These are phyloP conservation scores for Synaphobranchus kaupii DNA, from an alignment of 2,797 vertebrate species.

Conservation along the genomic window DNA sequence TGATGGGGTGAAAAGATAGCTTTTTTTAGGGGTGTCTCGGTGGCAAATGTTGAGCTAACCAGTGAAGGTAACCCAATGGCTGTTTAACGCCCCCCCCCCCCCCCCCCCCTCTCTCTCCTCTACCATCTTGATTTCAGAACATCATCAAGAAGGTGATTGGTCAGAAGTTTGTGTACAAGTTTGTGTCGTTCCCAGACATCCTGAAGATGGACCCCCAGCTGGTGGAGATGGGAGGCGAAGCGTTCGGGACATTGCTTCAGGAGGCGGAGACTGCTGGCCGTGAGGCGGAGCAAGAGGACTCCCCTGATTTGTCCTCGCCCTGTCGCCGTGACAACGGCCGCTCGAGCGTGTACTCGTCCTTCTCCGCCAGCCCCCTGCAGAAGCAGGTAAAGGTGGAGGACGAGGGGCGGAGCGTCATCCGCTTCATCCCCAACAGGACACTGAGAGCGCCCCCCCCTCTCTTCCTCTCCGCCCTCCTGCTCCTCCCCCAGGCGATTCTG, in stretches of 20 bases:
- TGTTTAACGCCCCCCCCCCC: constrained; percentile 34
- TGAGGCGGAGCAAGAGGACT: constrained; percentile 68
- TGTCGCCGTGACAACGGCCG: constrained; percentile 87
- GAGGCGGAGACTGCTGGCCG: constrained; percentile 75
- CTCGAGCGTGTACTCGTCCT: constrained; percentile 83
- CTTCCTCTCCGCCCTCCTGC: constrained; percentile 62
- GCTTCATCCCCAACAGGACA: constrained; percentile 85
- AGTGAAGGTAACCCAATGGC: no score
- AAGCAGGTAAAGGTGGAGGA: constrained; percentile 76
- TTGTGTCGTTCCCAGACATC: constrained; percentile 94
- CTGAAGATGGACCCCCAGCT: constrained; percentile 91
- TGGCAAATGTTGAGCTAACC: no score
- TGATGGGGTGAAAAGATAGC: neutral
- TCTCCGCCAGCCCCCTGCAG: constrained; percentile 81
- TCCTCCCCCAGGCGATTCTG: constrained; percentile 68
- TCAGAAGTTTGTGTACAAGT: constrained; percentile 97
- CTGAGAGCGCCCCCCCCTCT: constrained; percentile 75
- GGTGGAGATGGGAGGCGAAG: constrained; percentile 84
- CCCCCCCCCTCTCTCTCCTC: constrained; percentile 57
- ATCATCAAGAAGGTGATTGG: constrained; percentile 98
- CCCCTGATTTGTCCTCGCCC: constrained; percentile 72
- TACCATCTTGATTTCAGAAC: constrained; percentile 77
- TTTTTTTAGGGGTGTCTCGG: neutral
- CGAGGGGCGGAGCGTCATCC: constrained; percentile 90
- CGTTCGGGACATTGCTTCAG: constrained; percentile 75